phyloP scores from a whole-genome alignment of 1,140 invertebrate genomes.

The Bicyclus anynana region DNA sequence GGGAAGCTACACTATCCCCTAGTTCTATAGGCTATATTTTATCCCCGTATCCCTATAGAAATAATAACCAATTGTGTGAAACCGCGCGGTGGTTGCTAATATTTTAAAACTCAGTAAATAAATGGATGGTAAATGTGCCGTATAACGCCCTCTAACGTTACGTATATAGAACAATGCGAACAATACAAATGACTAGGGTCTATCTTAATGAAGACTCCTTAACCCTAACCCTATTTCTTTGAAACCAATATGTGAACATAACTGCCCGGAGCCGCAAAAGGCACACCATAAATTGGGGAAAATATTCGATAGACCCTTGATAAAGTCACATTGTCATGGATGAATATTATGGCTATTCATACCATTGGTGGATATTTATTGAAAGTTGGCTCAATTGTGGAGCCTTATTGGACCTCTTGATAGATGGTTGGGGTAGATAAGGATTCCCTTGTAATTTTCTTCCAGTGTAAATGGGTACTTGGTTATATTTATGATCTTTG shows the following conservation, averaged over 20 bases:
- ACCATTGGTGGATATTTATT: slow-evolving; percentile 23
- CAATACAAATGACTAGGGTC: no score
- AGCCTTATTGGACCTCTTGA: slow-evolving; percentile 17
- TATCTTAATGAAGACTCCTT: background rate
- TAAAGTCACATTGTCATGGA: slow-evolving; percentile 25
- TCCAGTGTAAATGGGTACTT: slow-evolving; percentile 1
- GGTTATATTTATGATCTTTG: slow-evolving; percentile 1
- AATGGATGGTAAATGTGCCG: no score
- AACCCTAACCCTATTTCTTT: slow-evolving; percentile 13
- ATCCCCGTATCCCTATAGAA: no score
- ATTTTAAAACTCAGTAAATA: no score
- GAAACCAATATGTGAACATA: slow-evolving; percentile 18
- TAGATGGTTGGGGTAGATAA: slow-evolving; percentile 23
- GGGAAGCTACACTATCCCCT: no score
- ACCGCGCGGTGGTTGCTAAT: no score
- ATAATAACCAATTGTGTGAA: no score
- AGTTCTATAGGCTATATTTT: no score
- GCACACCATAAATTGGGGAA: slow-evolving; percentile 24
- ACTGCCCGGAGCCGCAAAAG: slow-evolving; percentile 23
- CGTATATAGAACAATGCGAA: no score
- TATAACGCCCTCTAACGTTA: no score
- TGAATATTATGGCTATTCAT: slow-evolving; percentile 27
- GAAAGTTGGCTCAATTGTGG: slow-evolving; percentile 25
- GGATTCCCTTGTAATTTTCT: slow-evolving; percentile 22
- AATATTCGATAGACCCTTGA: slow-evolving; percentile 27